phyloP scores from a whole-genome alignment of 2,113 vertebrate species.

The Sphaerodactylus townsendi region DNA sequence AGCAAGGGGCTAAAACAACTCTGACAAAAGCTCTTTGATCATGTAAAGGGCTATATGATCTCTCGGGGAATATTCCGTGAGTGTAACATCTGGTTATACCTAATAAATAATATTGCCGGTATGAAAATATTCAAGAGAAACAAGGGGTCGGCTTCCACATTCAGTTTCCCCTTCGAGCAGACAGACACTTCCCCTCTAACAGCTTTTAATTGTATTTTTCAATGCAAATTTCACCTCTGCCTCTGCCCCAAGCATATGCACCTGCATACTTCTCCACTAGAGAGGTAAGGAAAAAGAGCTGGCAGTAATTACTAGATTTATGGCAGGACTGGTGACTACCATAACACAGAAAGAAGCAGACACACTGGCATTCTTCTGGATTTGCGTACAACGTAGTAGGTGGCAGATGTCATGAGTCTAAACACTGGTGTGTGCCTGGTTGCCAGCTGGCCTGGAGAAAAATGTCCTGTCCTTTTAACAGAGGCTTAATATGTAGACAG shows the following conservation, averaged over 20 bases:
- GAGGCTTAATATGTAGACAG: too few species aligned
- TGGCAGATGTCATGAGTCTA: background rate
- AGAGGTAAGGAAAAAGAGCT: background rate
- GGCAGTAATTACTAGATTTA: too few species aligned
- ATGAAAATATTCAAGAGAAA: background rate
- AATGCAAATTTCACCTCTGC: background rate
- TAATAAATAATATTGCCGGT: background rate
- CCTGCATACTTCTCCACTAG: background rate
- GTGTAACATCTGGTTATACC: background rate
- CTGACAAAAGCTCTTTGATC: background rate
- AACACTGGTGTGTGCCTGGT: background rate
- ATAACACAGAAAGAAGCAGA: background rate
- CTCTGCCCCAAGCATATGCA: background rate
- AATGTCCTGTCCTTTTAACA: too few species aligned
- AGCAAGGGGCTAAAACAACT: slow-evolving; percentile 17
- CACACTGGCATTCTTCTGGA: background rate
- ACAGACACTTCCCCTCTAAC: background rate
- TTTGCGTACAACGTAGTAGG: background rate
- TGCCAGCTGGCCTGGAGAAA: too few species aligned
- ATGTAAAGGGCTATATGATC: background rate
- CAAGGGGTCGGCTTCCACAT: background rate
- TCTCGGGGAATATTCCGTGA: background rate
- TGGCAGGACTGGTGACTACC: background rate
- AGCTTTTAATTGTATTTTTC: background rate
- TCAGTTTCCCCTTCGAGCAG: background rate